These are phyloP conservation scores for Eurystomus gularis DNA, from an alignment of 2,113 vertebrate genomes.

Conservation along the genomic window DNA sequence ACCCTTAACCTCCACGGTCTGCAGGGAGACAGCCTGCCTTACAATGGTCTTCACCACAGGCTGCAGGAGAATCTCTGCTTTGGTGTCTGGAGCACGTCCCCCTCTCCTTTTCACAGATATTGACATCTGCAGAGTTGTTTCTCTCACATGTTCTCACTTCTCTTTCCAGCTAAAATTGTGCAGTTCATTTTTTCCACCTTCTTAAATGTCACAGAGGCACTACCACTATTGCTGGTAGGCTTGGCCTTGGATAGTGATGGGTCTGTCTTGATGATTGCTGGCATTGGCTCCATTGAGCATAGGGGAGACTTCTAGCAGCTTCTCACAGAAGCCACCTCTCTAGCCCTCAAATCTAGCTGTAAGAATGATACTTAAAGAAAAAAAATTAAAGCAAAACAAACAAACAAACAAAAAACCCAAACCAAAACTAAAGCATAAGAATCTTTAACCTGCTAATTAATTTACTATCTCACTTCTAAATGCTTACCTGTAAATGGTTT, in stretches of 20 bases:
- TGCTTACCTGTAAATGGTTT: not conserved
- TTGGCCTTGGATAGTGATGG: accelerated
- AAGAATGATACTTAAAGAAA: not conserved
- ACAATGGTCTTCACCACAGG: not conserved
- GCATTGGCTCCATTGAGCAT: accelerated
- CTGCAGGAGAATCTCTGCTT: not conserved
- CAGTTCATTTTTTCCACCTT: not conserved
- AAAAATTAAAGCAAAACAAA: not conserved
- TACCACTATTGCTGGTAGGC: accelerated
- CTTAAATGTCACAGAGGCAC: not conserved
- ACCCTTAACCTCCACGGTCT: not conserved
- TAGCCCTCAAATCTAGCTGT: not conserved
- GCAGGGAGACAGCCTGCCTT: not conserved
- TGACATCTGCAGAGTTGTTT: not conserved
- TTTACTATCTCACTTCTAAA: no score
- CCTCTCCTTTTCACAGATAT: not conserved
- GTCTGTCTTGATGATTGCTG: accelerated
- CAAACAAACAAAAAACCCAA: not conserved
- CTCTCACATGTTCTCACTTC: not conserved
- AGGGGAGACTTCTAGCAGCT: not conserved
- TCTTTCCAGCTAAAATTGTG: not conserved
- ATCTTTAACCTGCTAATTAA: not conserved
- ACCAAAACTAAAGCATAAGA: accelerated
- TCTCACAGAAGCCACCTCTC: not conserved
- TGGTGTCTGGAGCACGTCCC: accelerated